A percentile compares a stretch with the other conserved stretches of the same genome.
Evolutionary conservation across 92 coral and sea anemone species (phyloP).

Genomic region (Micromussa lordhowensis): DNA sequence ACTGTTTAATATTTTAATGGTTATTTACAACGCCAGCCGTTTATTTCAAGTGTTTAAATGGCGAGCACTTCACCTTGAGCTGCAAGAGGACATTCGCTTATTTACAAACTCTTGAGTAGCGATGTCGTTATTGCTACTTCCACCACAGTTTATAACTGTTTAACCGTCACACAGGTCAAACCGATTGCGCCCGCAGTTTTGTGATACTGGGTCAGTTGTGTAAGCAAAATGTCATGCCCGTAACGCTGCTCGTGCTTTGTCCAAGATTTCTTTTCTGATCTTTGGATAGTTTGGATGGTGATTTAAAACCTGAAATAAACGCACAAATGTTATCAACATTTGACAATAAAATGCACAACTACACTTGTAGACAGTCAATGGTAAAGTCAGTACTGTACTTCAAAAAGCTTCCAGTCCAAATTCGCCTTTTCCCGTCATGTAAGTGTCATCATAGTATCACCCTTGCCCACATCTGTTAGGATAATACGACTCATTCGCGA

Average conservation of each 20-base stretch:
- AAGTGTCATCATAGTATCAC: neutral
- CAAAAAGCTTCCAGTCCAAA: neutral
- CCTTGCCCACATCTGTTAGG: neutral
- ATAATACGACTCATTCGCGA: neutral
- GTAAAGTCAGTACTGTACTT: neutral
- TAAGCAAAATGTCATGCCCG: conserved; percentile 32
- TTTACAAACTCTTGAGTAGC: neutral
- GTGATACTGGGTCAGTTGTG: neutral
- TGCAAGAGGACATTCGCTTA: neutral
- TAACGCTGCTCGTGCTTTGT: conserved; percentile 87
- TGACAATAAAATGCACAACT: neutral
- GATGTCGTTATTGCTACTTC: neutral
- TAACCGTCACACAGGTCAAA: neutral
- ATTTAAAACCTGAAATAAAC: conserved; percentile 74
- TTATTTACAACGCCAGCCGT: conserved; percentile 7
- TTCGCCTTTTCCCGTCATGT: neutral
- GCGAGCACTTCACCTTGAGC: neutral
- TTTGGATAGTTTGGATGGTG: conserved; percentile 98
- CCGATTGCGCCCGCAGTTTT: neutral
- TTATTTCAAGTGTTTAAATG: neutral
- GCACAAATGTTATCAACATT: neutral
- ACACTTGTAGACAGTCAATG: neutral
- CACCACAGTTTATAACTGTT: neutral
- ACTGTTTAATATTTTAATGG: conserved; percentile 5
- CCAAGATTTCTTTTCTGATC: conserved; percentile 95